phyloP scores from a whole-genome alignment of 1,140 invertebrate species.

The Lepidurus apus region DNA sequence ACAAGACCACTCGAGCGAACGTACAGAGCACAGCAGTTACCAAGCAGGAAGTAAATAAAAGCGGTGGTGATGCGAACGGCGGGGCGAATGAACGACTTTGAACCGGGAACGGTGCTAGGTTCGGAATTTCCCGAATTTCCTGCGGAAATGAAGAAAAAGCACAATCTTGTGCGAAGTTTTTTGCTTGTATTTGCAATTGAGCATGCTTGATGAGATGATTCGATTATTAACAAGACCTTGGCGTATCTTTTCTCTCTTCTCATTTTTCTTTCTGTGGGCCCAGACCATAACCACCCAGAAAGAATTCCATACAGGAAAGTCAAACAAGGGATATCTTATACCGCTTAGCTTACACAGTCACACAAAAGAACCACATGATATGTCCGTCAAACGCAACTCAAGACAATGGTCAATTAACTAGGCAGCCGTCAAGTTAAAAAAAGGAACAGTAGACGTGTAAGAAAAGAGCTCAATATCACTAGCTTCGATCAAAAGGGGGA shows the following conservation, averaged over 20 bases:
- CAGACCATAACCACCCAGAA: background rate
- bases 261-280: background rate
- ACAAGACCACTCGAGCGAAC: background rate
- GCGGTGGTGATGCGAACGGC: background rate
- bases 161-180: constrained; percentile 5
- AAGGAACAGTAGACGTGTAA: constrained; percentile 1
- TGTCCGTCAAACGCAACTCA: constrained; percentile 20
- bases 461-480: constrained; percentile 2
- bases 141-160: background rate
- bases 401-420: background rate
- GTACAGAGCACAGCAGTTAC: too few relatives aligned
- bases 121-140: too few relatives aligned
- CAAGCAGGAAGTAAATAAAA: background rate
- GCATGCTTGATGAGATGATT: constrained; percentile 19
- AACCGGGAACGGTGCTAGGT: too few relatives aligned
- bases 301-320: constrained; percentile 5
- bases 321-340: background rate
- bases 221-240: constrained; percentile 22
- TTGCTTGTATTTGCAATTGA: constrained; percentile 22
- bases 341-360: constrained; percentile 4
- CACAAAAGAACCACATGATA: constrained; percentile 11
- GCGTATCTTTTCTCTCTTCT: background rate
- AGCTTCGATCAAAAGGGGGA: background rate
- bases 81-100: background rate
- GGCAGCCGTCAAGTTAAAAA: background rate